phyloP scores from a whole-genome alignment of 1,140 invertebrate genomes.

The Frieseomelitta varia region DNA sequence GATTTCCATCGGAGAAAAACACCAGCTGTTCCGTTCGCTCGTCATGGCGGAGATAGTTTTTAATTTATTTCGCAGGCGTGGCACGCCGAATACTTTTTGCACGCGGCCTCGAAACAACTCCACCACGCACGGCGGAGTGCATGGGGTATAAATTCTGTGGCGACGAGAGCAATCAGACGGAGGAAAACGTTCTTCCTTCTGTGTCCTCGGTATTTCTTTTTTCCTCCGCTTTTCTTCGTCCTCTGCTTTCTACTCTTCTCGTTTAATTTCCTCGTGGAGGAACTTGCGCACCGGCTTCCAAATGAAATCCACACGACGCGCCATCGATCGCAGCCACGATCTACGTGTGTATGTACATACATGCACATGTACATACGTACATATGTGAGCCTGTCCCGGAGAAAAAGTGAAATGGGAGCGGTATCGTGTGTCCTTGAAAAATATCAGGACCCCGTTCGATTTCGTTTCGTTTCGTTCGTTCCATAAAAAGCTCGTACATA shows the following conservation, averaged over 20 bases:
- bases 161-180: background rate
- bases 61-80: constrained; percentile 6
- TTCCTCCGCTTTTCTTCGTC: background rate
- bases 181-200: background rate
- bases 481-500: background rate
- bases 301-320: background rate
- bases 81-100: background rate
- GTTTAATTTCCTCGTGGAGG: background rate
- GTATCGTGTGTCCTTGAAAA: constrained; percentile 16
- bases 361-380: too few relatives aligned
- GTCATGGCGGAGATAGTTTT: background rate
- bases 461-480: background rate
- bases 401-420: background rate
- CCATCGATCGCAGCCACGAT: background rate
- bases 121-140: background rate
- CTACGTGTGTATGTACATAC: background rate
- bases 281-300: background rate
- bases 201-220: background rate
- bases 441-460: background rate
- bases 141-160: background rate
- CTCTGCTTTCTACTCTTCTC: background rate
- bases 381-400: background rate
- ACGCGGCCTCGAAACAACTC: background rate
- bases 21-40: background rate
- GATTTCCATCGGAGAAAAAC: background rate